Evolutionary conservation across 2,797 vertebrate genomes (phyloP), one percentile per base, ranked within the genome.

Genomic region (Leptatherina wallacei): DNA sequence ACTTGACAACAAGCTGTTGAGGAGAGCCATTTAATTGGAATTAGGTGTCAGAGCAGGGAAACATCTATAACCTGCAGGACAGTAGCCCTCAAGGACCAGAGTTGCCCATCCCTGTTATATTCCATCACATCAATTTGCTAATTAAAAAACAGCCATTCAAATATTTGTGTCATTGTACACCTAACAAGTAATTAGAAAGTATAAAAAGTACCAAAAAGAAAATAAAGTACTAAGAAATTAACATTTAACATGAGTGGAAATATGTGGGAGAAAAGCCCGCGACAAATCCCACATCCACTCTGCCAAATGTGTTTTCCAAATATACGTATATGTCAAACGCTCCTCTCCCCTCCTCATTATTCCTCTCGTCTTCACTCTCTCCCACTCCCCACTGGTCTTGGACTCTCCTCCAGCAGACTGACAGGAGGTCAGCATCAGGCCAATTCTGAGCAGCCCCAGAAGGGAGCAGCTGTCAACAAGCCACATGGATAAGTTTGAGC

Each of bases 381-480:
- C 73, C 72, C 58, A 66, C 77, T 69, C 73, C 69, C 69, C 75
- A 77, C 64, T 16, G 6, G 62, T 76, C 77, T 75, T 69, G 66
- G 64, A 24, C 69, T 71, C 76, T 75, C 80, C 82, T 86, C 69
- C 80, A 56, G 78, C 69, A 64, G 83, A 87, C 84, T 89, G 91
- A 85, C 90, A 88, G 89, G 84, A 88, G 93, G 92, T 93, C 92
- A 92, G 85, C 85, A 70, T 71, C 67, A 40, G 91, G 89, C 88
- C 88, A 82, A 80, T 79, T 78, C 73, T 49, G 52, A 42, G 82
- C 77, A 83, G 84, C 83, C 90, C 89, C 89, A 81, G 69, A 85
- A 71, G 88, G 86, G 80, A 85, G 87, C 83, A 81, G 92, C 85
- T 91, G 92, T 93, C 90, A 92, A 91, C 90, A 90, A 85, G 88